A percentile compares a stretch with the other conserved stretches of the same genome.
These are phyloP conservation scores for Callinectes sapidus DNA, from an alignment of 2,888 invertebrate genomes.

Conservation along the genomic window DNA sequence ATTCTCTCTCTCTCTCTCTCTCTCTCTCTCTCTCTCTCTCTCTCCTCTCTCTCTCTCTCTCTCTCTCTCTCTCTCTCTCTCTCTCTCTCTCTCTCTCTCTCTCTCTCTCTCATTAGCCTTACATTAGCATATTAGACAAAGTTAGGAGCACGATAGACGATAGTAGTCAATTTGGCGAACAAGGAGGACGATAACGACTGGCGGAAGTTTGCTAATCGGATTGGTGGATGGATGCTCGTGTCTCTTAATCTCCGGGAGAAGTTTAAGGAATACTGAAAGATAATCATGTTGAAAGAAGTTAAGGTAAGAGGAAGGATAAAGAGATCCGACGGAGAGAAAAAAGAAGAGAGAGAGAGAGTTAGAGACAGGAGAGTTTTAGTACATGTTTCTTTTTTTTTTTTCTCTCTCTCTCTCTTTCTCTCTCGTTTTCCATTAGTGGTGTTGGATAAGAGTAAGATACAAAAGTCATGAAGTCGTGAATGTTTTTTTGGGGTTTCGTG, in stretches of 20 bases:
- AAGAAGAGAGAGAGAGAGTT: neutral
- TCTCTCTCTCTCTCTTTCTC: no score
- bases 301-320: neutral
- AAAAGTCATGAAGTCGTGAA: no score
- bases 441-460: no score
- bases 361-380: neutral
- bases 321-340: neutral
- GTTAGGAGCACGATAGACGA: neutral
- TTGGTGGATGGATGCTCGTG: neutral
- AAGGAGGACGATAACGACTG: neutral
- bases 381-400: neutral
- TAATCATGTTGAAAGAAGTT: neutral
- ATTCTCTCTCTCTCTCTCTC: neutral
- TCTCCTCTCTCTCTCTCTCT: constrained; percentile 32
- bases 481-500: no score
- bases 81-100: constrained; percentile 25
- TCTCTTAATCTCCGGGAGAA: neutral
- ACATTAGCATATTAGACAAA: constrained; percentile 23
- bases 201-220: neutral
- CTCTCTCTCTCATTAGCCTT: constrained; percentile 25
- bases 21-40: constrained; percentile 36
- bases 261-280: neutral
- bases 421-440: no score
- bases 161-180: neutral
- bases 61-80: constrained; percentile 34